Conservation (phyloP, 2,797 vertebrate genomes). For the Oreochromis grahami region DNA sequence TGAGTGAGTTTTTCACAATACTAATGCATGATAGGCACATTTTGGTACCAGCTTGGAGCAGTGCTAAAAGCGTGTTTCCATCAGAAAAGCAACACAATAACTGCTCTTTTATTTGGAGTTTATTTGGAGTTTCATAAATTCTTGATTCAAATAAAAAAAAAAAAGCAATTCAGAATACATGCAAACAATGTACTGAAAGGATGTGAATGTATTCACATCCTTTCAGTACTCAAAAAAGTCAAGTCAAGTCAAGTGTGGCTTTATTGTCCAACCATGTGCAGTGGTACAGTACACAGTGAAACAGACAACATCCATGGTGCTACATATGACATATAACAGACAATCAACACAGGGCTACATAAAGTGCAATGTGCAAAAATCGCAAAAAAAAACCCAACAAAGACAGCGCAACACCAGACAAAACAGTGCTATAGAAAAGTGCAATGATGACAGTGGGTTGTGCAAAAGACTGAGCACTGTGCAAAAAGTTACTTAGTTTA, state of each 20-base stretch:
- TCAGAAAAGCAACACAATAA: background rate
- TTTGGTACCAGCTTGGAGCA: background rate
- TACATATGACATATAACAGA: background rate
- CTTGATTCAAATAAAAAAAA: background rate
- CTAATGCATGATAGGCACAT: background rate
- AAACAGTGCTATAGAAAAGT: background rate
- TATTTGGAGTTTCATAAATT: background rate
- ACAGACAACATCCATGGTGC: background rate
- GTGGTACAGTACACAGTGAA: background rate
- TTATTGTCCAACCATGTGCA: background rate
- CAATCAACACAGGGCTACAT: background rate
- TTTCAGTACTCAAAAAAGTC: background rate
- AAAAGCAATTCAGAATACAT: background rate
- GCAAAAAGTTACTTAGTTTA: background rate
- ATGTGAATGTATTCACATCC: background rate
- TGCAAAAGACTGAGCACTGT: background rate
- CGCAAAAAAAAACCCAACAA: background rate
- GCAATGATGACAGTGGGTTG: background rate
- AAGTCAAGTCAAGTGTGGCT: background rate
- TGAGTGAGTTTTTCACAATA: background rate
- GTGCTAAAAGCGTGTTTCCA: background rate
- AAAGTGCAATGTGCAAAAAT: background rate
- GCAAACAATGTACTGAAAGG: background rate
- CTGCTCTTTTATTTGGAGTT: background rate
- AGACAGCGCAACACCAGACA: background rate